Conservation (phyloP, 2,797 vertebrate species). For the Carcharodon carcharias region DNA sequence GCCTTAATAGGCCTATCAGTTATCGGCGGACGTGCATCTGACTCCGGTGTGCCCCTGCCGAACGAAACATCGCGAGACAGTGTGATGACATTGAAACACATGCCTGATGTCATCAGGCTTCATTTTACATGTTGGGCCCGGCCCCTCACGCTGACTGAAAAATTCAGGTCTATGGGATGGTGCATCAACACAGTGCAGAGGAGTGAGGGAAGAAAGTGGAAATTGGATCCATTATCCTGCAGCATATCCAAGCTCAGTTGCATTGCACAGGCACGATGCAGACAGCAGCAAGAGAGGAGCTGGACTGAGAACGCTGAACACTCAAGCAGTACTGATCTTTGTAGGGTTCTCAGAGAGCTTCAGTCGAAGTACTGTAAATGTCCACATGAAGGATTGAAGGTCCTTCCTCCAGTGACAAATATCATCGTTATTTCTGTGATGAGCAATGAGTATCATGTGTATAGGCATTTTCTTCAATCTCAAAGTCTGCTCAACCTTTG, state of each 20-base stretch:
- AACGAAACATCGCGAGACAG: too few relatives aligned
- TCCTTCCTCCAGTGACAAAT: background rate
- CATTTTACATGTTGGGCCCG: too few relatives aligned
- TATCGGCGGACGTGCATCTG: too few relatives aligned
- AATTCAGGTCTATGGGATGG: background rate
- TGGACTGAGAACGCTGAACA: background rate
- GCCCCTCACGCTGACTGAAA: too few relatives aligned
- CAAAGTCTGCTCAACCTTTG: background rate
- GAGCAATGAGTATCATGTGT: background rate
- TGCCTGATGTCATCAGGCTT: too few relatives aligned
- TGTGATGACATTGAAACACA: too few relatives aligned
- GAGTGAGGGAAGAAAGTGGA: background rate
- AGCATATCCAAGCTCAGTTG: background rate
- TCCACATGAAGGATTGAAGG: background rate
- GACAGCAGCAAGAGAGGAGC: background rate
- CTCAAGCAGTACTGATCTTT: background rate
- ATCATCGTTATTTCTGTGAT: background rate
- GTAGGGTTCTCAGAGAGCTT: background rate
- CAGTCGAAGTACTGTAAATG: background rate
- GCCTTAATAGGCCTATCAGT: too few relatives aligned
- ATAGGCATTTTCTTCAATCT: background rate
- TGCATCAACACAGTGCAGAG: background rate
- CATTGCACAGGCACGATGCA: background rate
- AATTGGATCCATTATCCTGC: background rate
- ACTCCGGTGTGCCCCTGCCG: too few relatives aligned